phyloP scores from a whole-genome alignment of 92 coral and sea anemone genomes.

The Palythoa grandis region DNA sequence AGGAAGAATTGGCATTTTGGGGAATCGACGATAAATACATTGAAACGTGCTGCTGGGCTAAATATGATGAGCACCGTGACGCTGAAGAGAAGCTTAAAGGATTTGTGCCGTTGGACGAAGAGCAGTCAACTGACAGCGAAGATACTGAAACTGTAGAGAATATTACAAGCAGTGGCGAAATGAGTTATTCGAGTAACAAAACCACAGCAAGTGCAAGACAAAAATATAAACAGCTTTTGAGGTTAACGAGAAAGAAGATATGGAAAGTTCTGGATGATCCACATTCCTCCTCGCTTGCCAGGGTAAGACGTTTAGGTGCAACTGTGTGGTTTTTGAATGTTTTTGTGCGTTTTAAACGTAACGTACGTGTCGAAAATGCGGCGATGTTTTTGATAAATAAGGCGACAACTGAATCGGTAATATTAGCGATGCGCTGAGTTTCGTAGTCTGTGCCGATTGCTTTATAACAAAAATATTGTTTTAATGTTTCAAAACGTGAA shows the following conservation, averaged over 20 bases:
- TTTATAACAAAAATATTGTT: background rate
- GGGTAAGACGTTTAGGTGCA: constrained; percentile 67
- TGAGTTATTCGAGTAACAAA: constrained; percentile 55
- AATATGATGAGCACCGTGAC: constrained; percentile 96
- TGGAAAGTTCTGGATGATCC: constrained; percentile 95
- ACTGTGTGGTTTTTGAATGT: background rate
- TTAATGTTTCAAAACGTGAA: background rate
- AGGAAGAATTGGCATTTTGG: constrained; percentile 94
- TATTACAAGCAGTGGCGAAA: constrained; percentile 80
- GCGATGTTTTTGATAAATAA: background rate
- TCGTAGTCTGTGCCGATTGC: background rate
- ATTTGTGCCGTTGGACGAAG: constrained; percentile 81
- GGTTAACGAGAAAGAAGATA: constrained; percentile 65
- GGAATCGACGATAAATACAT: constrained; percentile 95
- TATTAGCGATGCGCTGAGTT: background rate
- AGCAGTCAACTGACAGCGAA: constrained; percentile 67
- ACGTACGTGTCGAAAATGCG: background rate
- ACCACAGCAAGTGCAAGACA: constrained; percentile 33
- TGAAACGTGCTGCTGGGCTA: constrained; percentile 99
- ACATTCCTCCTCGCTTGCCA: constrained; percentile 83
- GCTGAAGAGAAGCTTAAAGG: constrained; percentile 95
- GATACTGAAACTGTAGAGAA: constrained; percentile 76
- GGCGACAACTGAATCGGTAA: background rate
- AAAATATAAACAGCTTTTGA: constrained; percentile 54
- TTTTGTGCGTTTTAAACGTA: background rate